phyloP scores from a whole-genome alignment of 2,797 vertebrate species.

The Melanotaenia parkinsoni region DNA sequence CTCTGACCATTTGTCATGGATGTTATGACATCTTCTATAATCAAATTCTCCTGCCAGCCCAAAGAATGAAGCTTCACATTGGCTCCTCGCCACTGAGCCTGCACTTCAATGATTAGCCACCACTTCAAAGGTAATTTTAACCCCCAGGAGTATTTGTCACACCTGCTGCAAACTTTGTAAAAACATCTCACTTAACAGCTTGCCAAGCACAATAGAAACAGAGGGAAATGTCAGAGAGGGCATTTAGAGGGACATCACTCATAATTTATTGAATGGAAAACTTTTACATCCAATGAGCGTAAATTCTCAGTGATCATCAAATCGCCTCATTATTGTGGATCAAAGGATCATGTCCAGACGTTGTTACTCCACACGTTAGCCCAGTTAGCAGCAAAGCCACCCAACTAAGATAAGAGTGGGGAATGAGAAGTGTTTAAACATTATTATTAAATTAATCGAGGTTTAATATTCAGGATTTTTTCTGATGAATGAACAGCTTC shows the following conservation, averaged over 20 bases:
- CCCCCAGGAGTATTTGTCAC: constrained; percentile 50
- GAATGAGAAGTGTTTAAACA: too few relatives aligned
- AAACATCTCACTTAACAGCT: constrained; percentile 39
- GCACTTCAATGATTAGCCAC: constrained; percentile 46
- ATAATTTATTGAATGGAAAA: constrained; percentile 58
- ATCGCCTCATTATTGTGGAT: constrained; percentile 53
- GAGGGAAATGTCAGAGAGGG: constrained; percentile 41
- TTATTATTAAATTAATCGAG: background rate
- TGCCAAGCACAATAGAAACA: constrained; percentile 27
- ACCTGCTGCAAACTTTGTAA: constrained; percentile 52
- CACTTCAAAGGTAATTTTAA: constrained; percentile 66
- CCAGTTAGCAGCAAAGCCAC: constrained; percentile 21
- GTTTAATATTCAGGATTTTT: background rate
- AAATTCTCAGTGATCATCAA: constrained; percentile 58
- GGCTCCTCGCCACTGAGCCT: constrained; percentile 38
- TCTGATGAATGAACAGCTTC: too few relatives aligned
- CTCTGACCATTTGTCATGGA: background rate
- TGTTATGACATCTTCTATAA: constrained; percentile 16
- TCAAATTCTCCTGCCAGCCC: constrained; percentile 3
- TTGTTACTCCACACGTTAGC: constrained; percentile 48
- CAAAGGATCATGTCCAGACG: constrained; percentile 36
- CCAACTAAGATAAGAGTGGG: constrained; percentile 22
- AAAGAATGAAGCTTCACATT: constrained; percentile 3
- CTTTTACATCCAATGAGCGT: constrained; percentile 47
- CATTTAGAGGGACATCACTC: constrained; percentile 24